Percentiles rank a stretch among this genome's conserved stretches.
Evolutionary conservation across 2,888 invertebrate genomes (phyloP).

Genomic region (Xylocampa areola): DNA sequence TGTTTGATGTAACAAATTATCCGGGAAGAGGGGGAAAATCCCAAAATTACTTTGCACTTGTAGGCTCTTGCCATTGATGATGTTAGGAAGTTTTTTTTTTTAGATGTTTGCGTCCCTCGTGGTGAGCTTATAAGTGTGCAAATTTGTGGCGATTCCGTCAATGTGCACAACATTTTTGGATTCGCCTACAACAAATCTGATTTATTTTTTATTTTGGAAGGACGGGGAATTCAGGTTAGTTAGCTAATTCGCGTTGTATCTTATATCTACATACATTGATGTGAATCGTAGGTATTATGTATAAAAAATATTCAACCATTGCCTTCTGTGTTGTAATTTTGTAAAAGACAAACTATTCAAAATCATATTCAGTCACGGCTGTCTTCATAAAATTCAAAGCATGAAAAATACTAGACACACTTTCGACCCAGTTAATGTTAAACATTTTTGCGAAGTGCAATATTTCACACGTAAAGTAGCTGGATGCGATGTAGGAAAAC

Average conservation of each 20-base stretch:
- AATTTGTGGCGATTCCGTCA: too few species aligned
- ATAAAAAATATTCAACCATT: background rate
- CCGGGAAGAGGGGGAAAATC: conserved; percentile 16
- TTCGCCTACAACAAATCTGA: too few species aligned
- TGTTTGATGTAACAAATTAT: conserved; percentile 46
- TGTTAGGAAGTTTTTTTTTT: background rate
- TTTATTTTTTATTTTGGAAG: too few species aligned
- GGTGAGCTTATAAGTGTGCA: background rate
- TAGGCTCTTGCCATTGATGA: background rate
- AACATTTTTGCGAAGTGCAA: conserved; percentile 46
- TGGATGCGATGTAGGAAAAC: conserved; percentile 27
- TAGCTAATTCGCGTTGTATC: too few species aligned
- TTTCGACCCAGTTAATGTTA: conserved; percentile 26
- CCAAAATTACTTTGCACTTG: conserved; percentile 25
- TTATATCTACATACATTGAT: too few species aligned
- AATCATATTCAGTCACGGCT: background rate
- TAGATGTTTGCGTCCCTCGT: background rate
- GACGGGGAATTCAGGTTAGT: too few species aligned
- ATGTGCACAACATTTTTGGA: too few species aligned
- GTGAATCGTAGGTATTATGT: background rate
- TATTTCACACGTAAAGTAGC: conserved; percentile 50
- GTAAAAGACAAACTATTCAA: background rate
- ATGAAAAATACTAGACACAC: conserved; percentile 39
- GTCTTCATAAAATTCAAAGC: conserved; percentile 34
- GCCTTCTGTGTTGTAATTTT: background rate